Percentiles rank a stretch among this genome's conserved stretches.
These are phyloP conservation scores for Esox niger DNA, from an alignment of 2,113 vertebrate species.

Conservation along the genomic window DNA sequence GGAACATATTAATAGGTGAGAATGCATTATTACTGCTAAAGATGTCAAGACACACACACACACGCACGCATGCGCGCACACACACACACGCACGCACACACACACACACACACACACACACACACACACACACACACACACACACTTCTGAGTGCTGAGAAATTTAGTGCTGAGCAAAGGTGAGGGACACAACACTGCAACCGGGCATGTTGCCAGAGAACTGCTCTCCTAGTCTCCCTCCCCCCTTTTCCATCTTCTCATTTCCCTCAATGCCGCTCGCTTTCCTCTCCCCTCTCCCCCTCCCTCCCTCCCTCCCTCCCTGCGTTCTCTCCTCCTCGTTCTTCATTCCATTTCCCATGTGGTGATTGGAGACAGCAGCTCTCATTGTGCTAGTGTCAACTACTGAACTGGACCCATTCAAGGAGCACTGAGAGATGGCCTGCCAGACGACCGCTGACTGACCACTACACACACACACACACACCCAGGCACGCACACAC, in stretches of 20 bases:
- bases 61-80: no score
- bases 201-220: conserved; percentile 53
- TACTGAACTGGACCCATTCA: conserved; percentile 28
- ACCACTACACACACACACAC: neutral
- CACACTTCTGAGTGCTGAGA: conserved; percentile 22
- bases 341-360: conserved; percentile 28
- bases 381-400: conserved; percentile 52
- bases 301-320: neutral
- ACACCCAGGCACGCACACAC: neutral
- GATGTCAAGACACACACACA: conserved; percentile 18
- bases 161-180: conserved; percentile 40
- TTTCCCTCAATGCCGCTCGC: neutral
- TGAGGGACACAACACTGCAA: conserved; percentile 50
- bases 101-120: no score
- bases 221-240: neutral
- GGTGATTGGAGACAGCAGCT: conserved; percentile 66
- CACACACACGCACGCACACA: no score
- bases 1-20: conserved; percentile 59
- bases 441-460: no score
- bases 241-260: neutral
- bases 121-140: conserved; percentile 6
- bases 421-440: conserved; percentile 1
- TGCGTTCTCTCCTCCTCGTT: neutral
- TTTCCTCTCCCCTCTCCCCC: neutral
- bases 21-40: conserved; percentile 66